phyloP scores from a whole-genome alignment of 2,888 invertebrate species.

The Thymelicus sylvestris region DNA sequence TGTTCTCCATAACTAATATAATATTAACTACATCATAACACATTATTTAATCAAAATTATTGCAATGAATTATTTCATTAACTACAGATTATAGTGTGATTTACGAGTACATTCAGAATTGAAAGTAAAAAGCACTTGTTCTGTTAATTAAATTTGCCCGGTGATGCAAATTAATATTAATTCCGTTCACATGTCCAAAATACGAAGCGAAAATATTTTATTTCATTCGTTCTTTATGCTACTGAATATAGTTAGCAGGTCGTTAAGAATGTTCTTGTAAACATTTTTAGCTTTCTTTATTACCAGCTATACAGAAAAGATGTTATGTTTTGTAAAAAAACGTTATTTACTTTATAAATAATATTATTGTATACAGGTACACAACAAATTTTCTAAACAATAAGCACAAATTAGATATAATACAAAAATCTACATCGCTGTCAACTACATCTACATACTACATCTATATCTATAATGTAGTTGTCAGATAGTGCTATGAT shows the following conservation, averaged over 20 bases:
- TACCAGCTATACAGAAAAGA: too few species aligned
- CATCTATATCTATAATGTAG: too few species aligned
- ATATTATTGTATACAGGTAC: too few species aligned
- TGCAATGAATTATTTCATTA: slow-evolving; percentile 23
- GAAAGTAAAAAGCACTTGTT: slow-evolving; percentile 29
- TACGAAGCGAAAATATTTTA: slow-evolving; percentile 25
- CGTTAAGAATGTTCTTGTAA: not conserved
- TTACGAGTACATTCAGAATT: slow-evolving; percentile 26
- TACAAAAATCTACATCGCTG: too few species aligned
- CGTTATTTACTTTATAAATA: too few species aligned
- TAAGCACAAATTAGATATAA: too few species aligned
- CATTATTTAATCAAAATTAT: slow-evolving; percentile 16
- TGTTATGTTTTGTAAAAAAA: too few species aligned
- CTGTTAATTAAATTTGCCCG: slow-evolving; percentile 35
- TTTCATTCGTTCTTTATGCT: slow-evolving; percentile 11
- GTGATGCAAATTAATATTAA: slow-evolving; percentile 31
- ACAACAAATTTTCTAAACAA: too few species aligned
- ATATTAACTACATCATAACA: too few species aligned
- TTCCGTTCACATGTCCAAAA: slow-evolving; percentile 27
- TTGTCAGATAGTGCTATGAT: too few species aligned
- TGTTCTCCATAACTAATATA: too few species aligned
- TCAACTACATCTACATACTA: too few species aligned
- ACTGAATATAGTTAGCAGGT: not conserved
- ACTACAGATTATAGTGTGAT: slow-evolving; percentile 26
- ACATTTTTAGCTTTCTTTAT: not conserved